Evolutionary conservation across 1,140 invertebrate species (phyloP).

Genomic region (Potamilus streckersoni): DNA sequence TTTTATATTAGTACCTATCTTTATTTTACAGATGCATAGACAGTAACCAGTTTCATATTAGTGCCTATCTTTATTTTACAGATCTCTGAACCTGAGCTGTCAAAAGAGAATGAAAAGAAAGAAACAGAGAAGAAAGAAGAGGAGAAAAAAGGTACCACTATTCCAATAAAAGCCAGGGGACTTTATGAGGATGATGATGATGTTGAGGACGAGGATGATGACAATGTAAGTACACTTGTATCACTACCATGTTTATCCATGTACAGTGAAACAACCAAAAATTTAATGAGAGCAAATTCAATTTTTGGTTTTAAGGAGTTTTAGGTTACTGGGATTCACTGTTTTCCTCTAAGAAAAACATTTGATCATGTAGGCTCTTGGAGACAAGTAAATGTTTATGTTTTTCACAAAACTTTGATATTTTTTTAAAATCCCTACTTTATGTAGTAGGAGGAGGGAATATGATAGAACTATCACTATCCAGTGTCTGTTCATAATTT

Average conservation of each 20-base stretch:
- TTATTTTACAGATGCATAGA: constrained; percentile 50
- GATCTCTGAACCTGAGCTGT: constrained; percentile 56
- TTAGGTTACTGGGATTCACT: not conserved
- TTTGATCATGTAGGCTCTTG: not conserved
- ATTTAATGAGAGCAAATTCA: not conserved
- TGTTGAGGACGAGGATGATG: constrained; percentile 50
- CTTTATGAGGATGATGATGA: constrained; percentile 46
- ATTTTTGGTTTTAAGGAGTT: not conserved
- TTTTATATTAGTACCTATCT: not conserved
- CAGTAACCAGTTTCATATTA: not conserved
- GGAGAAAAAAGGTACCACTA: constrained; percentile 11
- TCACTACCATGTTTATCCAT: constrained; percentile 2
- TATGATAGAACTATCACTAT: no score
- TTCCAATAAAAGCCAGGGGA: constrained; percentile 37
- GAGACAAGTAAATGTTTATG: not conserved
- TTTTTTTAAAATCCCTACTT: no score
- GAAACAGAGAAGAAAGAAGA: constrained; percentile 38
- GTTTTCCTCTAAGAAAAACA: not conserved
- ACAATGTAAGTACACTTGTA: constrained; percentile 20
- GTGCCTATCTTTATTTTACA: constrained; percentile 18
- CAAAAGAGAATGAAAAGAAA: constrained; percentile 35
- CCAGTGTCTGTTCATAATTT: no score
- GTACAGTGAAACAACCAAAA: not conserved
- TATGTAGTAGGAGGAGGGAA: no score
- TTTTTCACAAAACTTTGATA: no score